phyloP scores from a whole-genome alignment of 2,797 vertebrate species.

The Pristis pectinata region DNA sequence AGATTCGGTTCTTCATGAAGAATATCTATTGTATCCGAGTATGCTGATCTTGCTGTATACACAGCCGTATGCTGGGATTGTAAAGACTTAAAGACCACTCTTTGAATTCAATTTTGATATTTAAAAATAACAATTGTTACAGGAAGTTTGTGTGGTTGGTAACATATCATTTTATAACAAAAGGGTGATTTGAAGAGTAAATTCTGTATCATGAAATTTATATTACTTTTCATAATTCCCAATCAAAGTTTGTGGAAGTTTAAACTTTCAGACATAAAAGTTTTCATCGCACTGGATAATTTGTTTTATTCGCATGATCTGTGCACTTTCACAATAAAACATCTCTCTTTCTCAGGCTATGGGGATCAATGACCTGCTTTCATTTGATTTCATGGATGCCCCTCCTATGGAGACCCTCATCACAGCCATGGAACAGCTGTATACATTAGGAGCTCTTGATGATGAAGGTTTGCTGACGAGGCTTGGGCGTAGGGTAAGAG shows the following conservation, averaged over 20 bases:
- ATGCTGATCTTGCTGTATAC: not conserved
- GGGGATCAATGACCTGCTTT: conserved; percentile 96
- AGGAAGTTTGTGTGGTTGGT: not conserved
- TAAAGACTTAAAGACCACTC: not conserved
- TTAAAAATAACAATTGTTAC: not conserved
- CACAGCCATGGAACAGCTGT: conserved; percentile 98
- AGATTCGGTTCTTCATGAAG: too few species aligned
- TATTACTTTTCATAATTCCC: not conserved
- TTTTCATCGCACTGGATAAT: not conserved
- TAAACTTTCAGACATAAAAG: not conserved
- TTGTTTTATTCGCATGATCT: not conserved
- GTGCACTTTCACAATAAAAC: not conserved
- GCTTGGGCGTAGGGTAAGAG: conserved; percentile 80
- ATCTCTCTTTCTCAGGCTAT: conserved; percentile 64
- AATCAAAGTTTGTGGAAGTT: not conserved
- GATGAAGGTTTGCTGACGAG: conserved; percentile 92
- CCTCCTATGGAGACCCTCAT: conserved; percentile 98
- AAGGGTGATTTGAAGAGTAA: not conserved
- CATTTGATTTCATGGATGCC: conserved; percentile 98
- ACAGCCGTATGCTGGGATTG: not conserved
- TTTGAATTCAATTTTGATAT: not conserved
- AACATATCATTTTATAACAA: too few species aligned
- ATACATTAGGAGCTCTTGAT: conserved; percentile 89
- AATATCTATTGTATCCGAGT: too few species aligned
- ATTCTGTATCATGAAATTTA: not conserved